These are phyloP conservation scores for Oncorhynchus mykiss DNA, from an alignment of 2,113 vertebrate species.

Conservation along the genomic window DNA sequence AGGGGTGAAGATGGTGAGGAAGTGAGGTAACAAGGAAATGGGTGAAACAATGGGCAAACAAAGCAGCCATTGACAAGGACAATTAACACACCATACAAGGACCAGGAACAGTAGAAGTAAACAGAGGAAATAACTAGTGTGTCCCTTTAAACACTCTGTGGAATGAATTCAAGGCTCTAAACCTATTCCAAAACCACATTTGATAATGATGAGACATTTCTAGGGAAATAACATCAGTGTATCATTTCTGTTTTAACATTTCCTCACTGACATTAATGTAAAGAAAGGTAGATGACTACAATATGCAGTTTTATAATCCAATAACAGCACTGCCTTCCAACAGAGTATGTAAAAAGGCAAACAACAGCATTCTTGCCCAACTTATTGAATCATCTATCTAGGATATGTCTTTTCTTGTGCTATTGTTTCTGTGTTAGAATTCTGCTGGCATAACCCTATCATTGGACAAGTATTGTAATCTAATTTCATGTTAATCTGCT, in stretches of 20 bases:
- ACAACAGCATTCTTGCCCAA: neutral
- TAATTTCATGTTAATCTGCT: conserved; percentile 30
- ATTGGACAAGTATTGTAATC: conserved; percentile 13
- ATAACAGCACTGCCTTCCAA: neutral
- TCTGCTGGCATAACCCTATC: neutral
- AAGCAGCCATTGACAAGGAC: conserved; percentile 2
- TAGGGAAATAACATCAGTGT: conserved; percentile 1
- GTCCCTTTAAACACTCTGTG: too few relatives aligned
- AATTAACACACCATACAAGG: neutral
- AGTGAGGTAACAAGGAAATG: conserved; percentile 11
- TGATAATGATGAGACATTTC: neutral
- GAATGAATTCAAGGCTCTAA: neutral
- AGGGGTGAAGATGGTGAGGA: neutral
- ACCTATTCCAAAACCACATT: neutral
- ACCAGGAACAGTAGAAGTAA: neutral
- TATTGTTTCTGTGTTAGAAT: neutral
- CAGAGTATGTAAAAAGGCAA: too few relatives aligned
- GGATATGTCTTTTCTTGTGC: neutral
- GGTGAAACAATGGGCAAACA: conserved; percentile 5
- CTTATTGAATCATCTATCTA: neutral
- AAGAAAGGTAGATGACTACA: conserved; percentile 4
- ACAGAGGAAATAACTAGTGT: too few relatives aligned
- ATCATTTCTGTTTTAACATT: conserved; percentile 3
- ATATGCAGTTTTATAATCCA: neutral
- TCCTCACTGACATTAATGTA: conserved; percentile 4